Percentiles rank a stretch among this genome's conserved stretches.
Evolutionary conservation across 2,797 vertebrate species (phyloP).

Genomic region (Sebastes matsubarae): DNA sequence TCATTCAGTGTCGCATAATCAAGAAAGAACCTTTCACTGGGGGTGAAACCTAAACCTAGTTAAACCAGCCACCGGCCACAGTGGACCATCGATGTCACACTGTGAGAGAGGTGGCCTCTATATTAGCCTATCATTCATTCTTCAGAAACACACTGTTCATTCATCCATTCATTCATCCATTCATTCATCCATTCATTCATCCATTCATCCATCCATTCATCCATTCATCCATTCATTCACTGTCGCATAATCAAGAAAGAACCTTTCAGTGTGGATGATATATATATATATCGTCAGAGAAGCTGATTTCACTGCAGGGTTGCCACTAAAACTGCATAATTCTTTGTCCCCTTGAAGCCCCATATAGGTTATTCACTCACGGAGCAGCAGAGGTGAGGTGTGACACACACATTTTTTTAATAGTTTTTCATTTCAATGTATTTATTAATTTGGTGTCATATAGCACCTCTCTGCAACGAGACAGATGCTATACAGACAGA

Average conservation of each 20-base stretch:
- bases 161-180: background rate
- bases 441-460: background rate
- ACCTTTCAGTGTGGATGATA: background rate
- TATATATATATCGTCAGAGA: background rate
- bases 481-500: background rate
- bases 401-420: background rate
- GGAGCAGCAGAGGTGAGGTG: background rate
- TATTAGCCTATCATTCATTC: conserved; percentile 9
- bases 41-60: too few species aligned
- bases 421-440: background rate
- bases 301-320: background rate
- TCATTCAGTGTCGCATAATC: background rate
- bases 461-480: background rate
- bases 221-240: background rate
- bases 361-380: background rate
- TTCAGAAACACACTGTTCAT: background rate
- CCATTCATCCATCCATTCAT: background rate
- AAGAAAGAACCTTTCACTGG: background rate
- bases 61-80: background rate
- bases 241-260: background rate
- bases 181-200: too few species aligned
- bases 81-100: background rate
- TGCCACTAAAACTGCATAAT: background rate
- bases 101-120: background rate
- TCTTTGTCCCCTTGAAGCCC: conserved; percentile 1